These are phyloP conservation scores for Oryctolagus cuniculus DNA, from an alignment of 2,113 vertebrate genomes.

Conservation along the genomic window DNA sequence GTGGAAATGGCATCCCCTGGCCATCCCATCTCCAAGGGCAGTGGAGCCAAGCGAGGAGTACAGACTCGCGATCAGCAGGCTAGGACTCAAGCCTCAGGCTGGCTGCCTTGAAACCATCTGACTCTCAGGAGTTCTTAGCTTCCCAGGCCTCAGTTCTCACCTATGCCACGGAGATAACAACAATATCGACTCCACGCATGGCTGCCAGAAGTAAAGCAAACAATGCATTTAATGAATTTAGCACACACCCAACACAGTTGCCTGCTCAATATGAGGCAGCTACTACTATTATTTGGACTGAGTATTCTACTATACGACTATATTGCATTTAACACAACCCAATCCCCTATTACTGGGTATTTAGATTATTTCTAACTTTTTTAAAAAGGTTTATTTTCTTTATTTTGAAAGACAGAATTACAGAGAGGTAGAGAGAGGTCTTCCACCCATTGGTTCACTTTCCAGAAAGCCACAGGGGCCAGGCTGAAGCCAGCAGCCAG, in stretches of 20 bases:
- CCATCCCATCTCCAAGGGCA: neutral
- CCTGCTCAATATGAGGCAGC: neutral
- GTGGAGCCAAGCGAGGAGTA: neutral
- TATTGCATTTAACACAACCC: neutral
- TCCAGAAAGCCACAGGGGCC: no score
- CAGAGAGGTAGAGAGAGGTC: no score
- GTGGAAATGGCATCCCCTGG: neutral
- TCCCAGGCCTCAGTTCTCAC: neutral
- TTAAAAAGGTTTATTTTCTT: no score
- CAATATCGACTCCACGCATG: neutral
- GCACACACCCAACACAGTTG: neutral
- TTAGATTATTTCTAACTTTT: neutral
- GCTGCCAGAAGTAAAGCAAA: slow-evolving; percentile 33
- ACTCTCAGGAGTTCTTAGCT: neutral
- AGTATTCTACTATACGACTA: neutral
- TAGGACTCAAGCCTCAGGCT: neutral
- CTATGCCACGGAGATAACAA: neutral
- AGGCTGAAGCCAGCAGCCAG: no score
- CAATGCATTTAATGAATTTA: neutral
- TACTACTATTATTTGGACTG: neutral
- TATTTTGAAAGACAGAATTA: no score
- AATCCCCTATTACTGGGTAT: neutral
- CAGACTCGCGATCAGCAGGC: neutral
- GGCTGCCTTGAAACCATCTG: neutral
- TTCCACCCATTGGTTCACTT: no score